These are phyloP conservation scores for Calephelis nemesis DNA, from an alignment of 1,140 invertebrate species.

Conservation along the genomic window DNA sequence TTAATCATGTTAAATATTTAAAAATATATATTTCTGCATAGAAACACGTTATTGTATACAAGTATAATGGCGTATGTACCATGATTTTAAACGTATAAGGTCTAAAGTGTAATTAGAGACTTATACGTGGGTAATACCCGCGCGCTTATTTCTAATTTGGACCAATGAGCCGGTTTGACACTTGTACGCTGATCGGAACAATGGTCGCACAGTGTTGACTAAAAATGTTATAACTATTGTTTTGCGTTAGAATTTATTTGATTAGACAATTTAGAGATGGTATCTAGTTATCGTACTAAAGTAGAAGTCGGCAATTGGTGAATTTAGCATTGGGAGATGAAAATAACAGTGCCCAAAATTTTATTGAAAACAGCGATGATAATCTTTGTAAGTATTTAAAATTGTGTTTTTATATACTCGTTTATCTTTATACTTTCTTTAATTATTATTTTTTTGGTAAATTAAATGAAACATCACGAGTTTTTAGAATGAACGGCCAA, in stretches of 20 bases:
- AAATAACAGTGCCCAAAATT: constrained; percentile 9
- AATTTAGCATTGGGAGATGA: constrained; percentile 10
- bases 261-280: neutral
- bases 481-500: no score
- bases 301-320: constrained; percentile 11
- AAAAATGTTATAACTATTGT: neutral
- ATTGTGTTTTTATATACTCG: no score
- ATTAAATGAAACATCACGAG: no score
- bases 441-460: no score
- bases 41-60: neutral
- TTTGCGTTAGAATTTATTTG: neutral
- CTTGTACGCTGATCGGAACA: neutral
- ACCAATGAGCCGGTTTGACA: neutral
- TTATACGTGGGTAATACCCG: constrained; percentile 3
- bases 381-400: neutral
- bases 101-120: constrained; percentile 15
- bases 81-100: constrained; percentile 19
- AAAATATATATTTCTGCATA: no score
- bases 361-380: constrained; percentile 16
- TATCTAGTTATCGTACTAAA: constrained; percentile 7
- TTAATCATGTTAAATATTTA: no score
- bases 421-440: no score
- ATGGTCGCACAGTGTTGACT: neutral
- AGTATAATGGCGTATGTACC: constrained; percentile 11
- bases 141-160: neutral